Conservation (phyloP, 2,888 invertebrate species). For the Calameuta filiformis region DNA sequence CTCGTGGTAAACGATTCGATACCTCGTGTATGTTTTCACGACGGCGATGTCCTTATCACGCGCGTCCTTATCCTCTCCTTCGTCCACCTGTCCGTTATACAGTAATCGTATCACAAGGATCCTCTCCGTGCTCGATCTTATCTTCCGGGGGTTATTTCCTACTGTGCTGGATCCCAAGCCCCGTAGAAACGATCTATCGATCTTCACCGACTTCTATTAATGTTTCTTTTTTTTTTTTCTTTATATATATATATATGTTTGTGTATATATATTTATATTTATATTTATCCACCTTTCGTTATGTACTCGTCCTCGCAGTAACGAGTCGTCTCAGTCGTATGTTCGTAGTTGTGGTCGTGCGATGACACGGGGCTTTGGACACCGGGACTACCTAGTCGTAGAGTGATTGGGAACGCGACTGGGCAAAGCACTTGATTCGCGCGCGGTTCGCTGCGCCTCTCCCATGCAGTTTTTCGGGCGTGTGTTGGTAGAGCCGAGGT, state of each 20-base stretch:
- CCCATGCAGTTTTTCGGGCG: constrained; percentile 64
- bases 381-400: constrained; percentile 67
- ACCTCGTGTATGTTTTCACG: background rate
- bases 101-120: background rate
- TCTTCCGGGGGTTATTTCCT: background rate
- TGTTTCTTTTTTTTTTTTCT: background rate
- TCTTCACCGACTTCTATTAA: background rate
- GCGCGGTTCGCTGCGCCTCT: constrained; percentile 65
- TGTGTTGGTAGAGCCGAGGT: constrained; percentile 37
- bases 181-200: background rate
- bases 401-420: constrained; percentile 67
- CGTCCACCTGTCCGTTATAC: background rate
- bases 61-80: background rate
- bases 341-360: constrained; percentile 8
- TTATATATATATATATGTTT: background rate
- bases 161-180: background rate
- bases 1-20: background rate
- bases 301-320: background rate
- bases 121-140: background rate
- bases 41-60: background rate
- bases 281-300: background rate
- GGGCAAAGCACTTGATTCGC: constrained; percentile 66
- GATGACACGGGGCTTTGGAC: constrained; percentile 46
- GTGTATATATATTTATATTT: background rate
- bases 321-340: background rate